phyloP scores from a whole-genome alignment of 2,113 vertebrate species.

The Callospermophilus lateralis region DNA sequence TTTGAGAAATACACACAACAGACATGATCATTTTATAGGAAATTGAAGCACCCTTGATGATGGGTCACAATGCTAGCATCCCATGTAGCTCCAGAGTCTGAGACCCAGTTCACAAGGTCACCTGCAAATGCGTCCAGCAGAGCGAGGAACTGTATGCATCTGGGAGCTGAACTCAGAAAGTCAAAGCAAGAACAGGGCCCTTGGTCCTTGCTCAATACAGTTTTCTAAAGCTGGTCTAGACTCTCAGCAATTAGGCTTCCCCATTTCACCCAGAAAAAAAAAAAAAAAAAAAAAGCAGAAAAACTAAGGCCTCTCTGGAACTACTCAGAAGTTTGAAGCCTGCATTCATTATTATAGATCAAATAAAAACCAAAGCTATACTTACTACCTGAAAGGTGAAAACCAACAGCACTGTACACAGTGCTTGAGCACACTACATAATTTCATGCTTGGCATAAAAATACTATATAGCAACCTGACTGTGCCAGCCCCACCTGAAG shows the following conservation, averaged over 20 bases:
- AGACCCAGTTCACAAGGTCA: not conserved
- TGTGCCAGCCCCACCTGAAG: not conserved
- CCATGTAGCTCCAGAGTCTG: not conserved
- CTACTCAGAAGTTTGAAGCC: not conserved
- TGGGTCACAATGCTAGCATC: not conserved
- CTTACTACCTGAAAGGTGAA: not conserved
- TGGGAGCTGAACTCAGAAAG: not conserved
- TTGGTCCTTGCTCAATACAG: not conserved
- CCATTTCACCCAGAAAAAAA: not conserved
- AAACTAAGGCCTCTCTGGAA: not conserved
- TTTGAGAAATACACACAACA: constrained; percentile 55
- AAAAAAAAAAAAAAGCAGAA: no score
- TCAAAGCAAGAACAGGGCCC: not conserved
- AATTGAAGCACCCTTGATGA: not conserved
- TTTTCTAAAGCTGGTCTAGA: constrained; percentile 20
- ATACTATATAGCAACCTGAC: not conserved
- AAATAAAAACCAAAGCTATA: not conserved
- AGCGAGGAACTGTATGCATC: not conserved
- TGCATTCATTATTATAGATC: not conserved
- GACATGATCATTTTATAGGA: constrained; percentile 21
- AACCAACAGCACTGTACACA: not conserved
- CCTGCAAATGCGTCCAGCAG: not conserved
- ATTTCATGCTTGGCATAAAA: not conserved
- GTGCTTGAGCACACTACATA: not conserved
- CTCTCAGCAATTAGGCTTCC: not conserved